Evolutionary conservation across 1,140 invertebrate genomes (phyloP).

Genomic region (Drosophila carrolli): DNA sequence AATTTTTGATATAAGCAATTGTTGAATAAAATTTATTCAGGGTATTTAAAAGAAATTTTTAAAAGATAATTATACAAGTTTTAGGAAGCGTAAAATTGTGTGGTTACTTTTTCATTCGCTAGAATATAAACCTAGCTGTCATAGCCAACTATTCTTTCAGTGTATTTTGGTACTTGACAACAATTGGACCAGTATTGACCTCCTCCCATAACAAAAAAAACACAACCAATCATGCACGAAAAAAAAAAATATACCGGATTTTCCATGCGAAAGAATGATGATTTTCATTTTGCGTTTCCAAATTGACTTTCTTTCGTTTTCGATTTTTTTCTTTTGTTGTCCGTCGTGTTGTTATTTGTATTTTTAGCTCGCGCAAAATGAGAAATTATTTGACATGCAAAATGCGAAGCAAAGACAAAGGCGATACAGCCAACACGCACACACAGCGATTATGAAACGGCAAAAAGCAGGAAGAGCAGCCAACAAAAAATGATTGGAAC

Average conservation of each 20-base stretch:
- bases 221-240: conserved; percentile 6
- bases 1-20: no score
- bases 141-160: neutral
- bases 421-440: conserved; percentile 34
- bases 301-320: conserved; percentile 44
- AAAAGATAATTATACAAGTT: no score
- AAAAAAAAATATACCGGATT: conserved; percentile 46
- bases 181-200: conserved; percentile 6
- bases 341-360: conserved; percentile 34
- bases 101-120: neutral
- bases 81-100: no score
- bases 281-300: conserved; percentile 48
- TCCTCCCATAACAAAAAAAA: conserved; percentile 7
- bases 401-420: conserved; percentile 57
- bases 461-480: conserved; percentile 28
- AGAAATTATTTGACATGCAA: conserved; percentile 66
- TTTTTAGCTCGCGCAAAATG: conserved; percentile 64
- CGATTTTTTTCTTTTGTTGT: conserved; percentile 12
- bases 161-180: neutral
- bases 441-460: conserved; percentile 65
- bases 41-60: no score
- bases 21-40: no score
- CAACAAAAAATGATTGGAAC: conserved; percentile 32
- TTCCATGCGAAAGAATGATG: conserved; percentile 58
- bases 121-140: neutral